Base-by-base conservation (phyloP, 2,888 invertebrate species). In the Drosophila anomelani region DNA sequence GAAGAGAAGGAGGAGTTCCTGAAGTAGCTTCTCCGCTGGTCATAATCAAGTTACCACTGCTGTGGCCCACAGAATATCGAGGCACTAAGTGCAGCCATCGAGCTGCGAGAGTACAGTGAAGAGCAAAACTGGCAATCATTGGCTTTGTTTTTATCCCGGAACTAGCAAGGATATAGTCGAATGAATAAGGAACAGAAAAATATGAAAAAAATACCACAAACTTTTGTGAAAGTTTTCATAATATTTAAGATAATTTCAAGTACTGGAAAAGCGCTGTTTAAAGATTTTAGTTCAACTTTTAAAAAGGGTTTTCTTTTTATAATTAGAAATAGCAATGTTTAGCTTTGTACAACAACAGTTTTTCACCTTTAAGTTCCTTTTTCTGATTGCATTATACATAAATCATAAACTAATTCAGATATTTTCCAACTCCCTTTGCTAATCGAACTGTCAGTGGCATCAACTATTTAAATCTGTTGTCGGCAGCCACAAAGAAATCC, bases 111-210 rank as follows among this genome's bases (percentile, higher is more conserved):
- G 17, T 46, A 64, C 55, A 63, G 53, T 78, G 20, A 51, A 64
- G 41, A 80, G 74, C 59, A 74, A 49, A 68, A 55, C 53, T 64
- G 69, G 55, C 80, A 66, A 75, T 85, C 88, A 88, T 85, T 88
- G 85, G 63, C 88, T 81, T 77, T 75, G 58, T 81, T 66, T 75
- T 39, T 44, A 61, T 10, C 13, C 61, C 62, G 61, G 44, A 62
- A 44, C 43, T 26, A 36, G 17, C 26, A 60, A 17, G 43, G 43
- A 29, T 61, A 23, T 9, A 36, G 44, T 20, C 7, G 41, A 34
- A 59, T 10, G 10, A 32, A 59, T 9, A 23, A 23, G 3, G 9
- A 9, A 23, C 36, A 26, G 20, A 12, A 10, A 34, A 3, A 32
- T 10, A 59, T 26, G 12, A 38, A 54, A 12, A 38, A 26, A 8